These are phyloP conservation scores for Drosophila barbarae DNA, from an alignment of 2,888 invertebrate species.

Conservation along the genomic window DNA sequence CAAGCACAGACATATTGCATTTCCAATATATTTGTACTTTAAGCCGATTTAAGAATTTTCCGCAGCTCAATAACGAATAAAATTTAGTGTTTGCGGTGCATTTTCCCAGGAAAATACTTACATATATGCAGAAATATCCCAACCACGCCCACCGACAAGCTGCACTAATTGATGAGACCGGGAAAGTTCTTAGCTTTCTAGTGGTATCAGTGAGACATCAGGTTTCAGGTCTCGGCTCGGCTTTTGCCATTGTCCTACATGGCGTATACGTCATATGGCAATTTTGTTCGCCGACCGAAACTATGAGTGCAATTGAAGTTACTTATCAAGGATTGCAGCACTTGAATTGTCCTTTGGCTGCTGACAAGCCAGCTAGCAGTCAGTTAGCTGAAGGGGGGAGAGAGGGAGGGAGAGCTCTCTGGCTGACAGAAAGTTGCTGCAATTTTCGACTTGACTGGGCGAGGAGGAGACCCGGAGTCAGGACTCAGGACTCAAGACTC, in stretches of 20 bases:
- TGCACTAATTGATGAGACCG: conserved; percentile 48
- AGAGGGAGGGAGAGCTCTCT: conserved; percentile 18
- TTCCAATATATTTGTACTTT: neutral
- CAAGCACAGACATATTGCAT: neutral
- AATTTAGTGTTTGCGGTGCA: neutral
- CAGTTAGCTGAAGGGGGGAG: conserved; percentile 15
- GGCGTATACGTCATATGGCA: conserved; percentile 61
- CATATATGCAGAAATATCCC: too few relatives aligned
- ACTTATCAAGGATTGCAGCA: conserved; percentile 64
- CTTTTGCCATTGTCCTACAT: conserved; percentile 37
- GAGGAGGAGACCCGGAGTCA: conserved; percentile 26
- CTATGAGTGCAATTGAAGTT: conserved; percentile 73
- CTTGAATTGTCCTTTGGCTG: conserved; percentile 63
- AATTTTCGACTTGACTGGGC: conserved; percentile 70
- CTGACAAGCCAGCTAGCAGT: conserved; percentile 43
- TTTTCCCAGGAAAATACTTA: neutral
- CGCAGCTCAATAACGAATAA: neutral
- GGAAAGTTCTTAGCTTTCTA: conserved; percentile 29
- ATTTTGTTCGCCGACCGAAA: conserved; percentile 37
- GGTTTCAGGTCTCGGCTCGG: conserved; percentile 11
- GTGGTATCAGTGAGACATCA: conserved; percentile 10
- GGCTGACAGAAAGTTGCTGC: conserved; percentile 66
- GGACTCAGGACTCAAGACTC: conserved; percentile 24
- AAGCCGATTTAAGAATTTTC: neutral
- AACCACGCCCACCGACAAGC: conserved; percentile 33